phyloP scores from a whole-genome alignment of 2,888 invertebrate species.

The Drosophila dives region DNA sequence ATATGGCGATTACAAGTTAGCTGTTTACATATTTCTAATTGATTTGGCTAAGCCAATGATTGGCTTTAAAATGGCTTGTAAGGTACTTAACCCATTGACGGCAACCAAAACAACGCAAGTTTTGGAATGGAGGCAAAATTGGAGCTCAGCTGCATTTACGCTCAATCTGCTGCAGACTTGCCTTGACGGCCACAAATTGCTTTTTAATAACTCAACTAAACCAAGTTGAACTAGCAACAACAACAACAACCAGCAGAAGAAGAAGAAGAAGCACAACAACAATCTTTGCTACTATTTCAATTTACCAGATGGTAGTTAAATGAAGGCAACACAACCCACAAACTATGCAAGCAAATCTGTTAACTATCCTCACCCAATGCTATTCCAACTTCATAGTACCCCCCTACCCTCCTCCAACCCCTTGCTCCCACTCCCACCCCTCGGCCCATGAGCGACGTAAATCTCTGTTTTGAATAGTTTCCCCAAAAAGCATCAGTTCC shows the following conservation, averaged over 20 bases:
- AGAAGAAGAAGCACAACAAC: slow-evolving; percentile 26
- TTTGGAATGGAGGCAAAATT: slow-evolving; percentile 49
- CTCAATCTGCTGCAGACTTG: slow-evolving; percentile 76
- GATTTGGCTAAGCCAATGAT: slow-evolving; percentile 16
- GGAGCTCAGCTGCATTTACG: slow-evolving; percentile 67
- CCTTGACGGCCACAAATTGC: slow-evolving; percentile 77
- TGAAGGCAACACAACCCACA: slow-evolving; percentile 70
- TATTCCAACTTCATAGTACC: slow-evolving; percentile 15
- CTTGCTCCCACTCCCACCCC: neutral
- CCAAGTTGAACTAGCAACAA: slow-evolving; percentile 57
- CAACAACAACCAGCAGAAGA: slow-evolving; percentile 20
- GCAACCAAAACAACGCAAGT: slow-evolving; percentile 18
- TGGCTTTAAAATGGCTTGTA: slow-evolving; percentile 21
- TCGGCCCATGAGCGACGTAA: slow-evolving; percentile 36
- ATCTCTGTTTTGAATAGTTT: slow-evolving; percentile 78
- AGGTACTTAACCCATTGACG: slow-evolving; percentile 26
- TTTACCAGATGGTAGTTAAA: slow-evolving; percentile 73
- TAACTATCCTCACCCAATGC: slow-evolving; percentile 50
- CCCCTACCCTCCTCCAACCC: neutral
- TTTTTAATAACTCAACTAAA: slow-evolving; percentile 79
- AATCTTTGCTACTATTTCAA: slow-evolving; percentile 54
- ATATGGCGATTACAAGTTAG: neutral
- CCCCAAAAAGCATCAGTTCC: slow-evolving; percentile 31
- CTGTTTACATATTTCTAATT: slow-evolving; percentile 10
- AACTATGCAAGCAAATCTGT: slow-evolving; percentile 68